Evolutionary conservation across 2,797 vertebrate species (phyloP).

Genomic region (Cirrhinus mrigala): DNA sequence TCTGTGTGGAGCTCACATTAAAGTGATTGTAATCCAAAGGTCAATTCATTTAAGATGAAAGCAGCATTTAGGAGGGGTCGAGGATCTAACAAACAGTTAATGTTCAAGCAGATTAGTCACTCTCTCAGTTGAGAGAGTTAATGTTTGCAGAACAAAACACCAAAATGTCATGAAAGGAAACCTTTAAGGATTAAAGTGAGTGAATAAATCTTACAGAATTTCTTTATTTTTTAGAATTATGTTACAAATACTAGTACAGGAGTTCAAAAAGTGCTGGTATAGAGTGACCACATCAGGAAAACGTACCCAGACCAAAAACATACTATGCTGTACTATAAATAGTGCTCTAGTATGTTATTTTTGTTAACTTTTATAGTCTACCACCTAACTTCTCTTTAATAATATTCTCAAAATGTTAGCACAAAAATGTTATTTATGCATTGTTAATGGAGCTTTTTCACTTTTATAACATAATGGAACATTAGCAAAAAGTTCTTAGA

Average conservation of each 20-base stretch:
- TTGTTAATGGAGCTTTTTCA: background rate
- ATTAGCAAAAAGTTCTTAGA: background rate
- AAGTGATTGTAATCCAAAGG: slow-evolving; percentile 58
- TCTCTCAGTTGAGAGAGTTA: slow-evolving; percentile 25
- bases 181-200: background rate
- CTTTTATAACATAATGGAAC: background rate
- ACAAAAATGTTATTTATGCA: background rate
- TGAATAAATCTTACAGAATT: background rate
- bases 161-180: background rate
- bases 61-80: slow-evolving; percentile 28
- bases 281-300: background rate
- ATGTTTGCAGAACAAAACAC: slow-evolving; percentile 27
- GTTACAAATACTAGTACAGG: background rate
- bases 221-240: background rate
- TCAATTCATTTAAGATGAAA: slow-evolving; percentile 43
- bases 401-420: background rate
- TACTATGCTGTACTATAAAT: background rate
- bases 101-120: slow-evolving; percentile 54
- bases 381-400: background rate
- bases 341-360: background rate
- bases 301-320: background rate
- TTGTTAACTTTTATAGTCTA: background rate
- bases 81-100: slow-evolving; percentile 53
- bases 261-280: background rate
- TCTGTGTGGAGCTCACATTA: slow-evolving; percentile 6